Base-by-base conservation (phyloP, 2,888 invertebrate species). In the Pegoplata infirma region DNA sequence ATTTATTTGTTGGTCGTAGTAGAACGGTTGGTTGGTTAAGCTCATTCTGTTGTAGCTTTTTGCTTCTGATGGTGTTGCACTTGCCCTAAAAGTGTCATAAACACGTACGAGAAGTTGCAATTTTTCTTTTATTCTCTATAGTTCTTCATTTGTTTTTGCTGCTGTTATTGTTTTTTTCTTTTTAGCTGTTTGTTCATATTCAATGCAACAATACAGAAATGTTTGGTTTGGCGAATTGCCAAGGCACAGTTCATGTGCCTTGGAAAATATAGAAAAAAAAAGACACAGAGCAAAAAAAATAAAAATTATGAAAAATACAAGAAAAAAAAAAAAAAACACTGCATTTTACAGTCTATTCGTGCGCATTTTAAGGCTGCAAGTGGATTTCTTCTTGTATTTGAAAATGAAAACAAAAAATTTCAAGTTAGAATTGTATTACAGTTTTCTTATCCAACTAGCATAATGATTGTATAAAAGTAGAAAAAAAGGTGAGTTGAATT, bases 51-150 rank as follows among this genome's bases (percentile, higher is more conserved):
- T 55, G 67, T 55, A 47, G 61, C 23, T n/a, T n/a, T n/a, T 21
- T 68, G 58, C 44, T 55, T 0, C 61, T 49, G 25, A 25, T 79
- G 64, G 71, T 67, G 79, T 71, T 79, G 79, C 79, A 73, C 76
- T 80, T 76, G 73, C 73, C 73, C 76, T 69, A 76, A 76, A 80
- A 76, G 68, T 80, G 80, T 75, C 79, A 79, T 79, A 76, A 80
- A 56, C 76, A 80, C 80, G 76, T 76, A 80, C 73, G 44, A 66
- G 46, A 69, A 76, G 59, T 71, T 75, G 55, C 67, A 68, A 36
- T 25, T 67, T 72, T 40, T 7, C 40, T 68, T 51, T 51, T 32
- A 16, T 64, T 36, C 56, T 66, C 47, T 25, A 40, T 66, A 69
- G 58, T 53, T 61, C 28, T 64, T 46, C 14, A 59, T 53, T 44